A percentile compares a stretch with the other conserved stretches of the same genome.
Conservation (phyloP, 2,888 invertebrate species). For the Pilophorus perplexus region DNA sequence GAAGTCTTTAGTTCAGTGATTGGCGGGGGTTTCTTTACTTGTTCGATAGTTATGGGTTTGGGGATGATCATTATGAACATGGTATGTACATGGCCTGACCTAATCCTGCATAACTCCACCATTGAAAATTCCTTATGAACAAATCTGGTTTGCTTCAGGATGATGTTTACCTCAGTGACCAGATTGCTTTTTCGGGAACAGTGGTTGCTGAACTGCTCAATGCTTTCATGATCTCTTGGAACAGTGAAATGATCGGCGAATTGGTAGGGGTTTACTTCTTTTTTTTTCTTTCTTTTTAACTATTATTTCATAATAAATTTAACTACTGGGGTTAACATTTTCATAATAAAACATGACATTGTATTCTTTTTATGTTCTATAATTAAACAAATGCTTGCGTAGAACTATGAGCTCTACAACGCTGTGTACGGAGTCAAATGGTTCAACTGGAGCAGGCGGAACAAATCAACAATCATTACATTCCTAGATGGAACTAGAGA, state of each 20-base stretch:
- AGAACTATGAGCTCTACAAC: conserved; percentile 25
- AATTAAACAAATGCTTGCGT: no score
- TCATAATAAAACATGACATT: no score
- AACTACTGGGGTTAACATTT: no score
- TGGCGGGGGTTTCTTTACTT: conserved; percentile 26
- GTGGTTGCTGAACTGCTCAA: conserved; percentile 18
- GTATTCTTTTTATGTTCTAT: no score
- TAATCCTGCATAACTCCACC: not conserved
- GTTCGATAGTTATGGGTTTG: conserved; percentile 22
- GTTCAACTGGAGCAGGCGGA: conserved; percentile 1
- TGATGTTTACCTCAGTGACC: not conserved
- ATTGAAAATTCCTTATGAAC: not conserved
- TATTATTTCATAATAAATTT: no score
- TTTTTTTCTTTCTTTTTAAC: not conserved
- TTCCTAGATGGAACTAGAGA: conserved; percentile 27
- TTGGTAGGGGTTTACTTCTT: not conserved
- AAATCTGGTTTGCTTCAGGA: conserved; percentile 2
- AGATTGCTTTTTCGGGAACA: conserved; percentile 14
- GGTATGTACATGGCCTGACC: no score
- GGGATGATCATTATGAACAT: conserved; percentile 35
- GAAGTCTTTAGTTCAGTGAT: conserved; percentile 7
- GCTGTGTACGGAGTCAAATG: conserved; percentile 28
- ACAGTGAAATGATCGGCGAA: conserved; percentile 24
- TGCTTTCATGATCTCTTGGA: conserved; percentile 34
- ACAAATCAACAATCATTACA: conserved; percentile 5